Percentiles rank a stretch among this genome's conserved stretches.
Evolutionary conservation across 2,888 invertebrate species (phyloP).

Genomic region (Elegia similella): DNA sequence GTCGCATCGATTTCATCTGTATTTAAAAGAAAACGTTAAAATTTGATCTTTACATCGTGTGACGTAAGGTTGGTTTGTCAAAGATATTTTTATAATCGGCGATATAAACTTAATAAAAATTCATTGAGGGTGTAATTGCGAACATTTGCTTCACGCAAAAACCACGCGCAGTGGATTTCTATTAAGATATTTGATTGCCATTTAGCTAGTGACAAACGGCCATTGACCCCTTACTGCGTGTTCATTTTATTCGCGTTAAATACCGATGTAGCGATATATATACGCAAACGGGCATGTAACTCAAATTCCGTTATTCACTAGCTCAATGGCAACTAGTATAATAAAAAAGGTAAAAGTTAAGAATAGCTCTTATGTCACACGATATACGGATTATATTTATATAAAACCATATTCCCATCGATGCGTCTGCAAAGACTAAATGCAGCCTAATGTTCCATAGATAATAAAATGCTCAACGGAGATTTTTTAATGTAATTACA

Average conservation of each 20-base stretch:
- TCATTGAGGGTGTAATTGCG: background rate
- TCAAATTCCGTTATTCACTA: background rate
- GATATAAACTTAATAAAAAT: background rate
- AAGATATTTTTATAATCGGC: background rate
- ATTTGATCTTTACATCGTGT: background rate
- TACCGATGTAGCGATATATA: no score
- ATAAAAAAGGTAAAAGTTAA: no score
- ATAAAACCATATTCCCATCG: background rate
- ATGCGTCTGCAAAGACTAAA: constrained; percentile 3
- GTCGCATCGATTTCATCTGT: background rate
- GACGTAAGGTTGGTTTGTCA: background rate
- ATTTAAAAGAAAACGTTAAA: background rate
- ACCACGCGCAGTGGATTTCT: background rate
- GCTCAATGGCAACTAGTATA: background rate
- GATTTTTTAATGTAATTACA: constrained; percentile 17
- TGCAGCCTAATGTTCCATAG: constrained; percentile 8
- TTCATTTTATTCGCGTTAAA: no score
- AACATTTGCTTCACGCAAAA: background rate
- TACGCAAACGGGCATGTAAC: background rate
- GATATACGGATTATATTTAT: background rate
- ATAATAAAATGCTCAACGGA: constrained; percentile 18
- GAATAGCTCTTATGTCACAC: background rate
- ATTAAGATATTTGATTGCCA: background rate
- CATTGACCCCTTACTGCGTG: no score
- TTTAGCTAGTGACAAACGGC: background rate